Base-by-base conservation (phyloP, 2,113 vertebrate genomes). In the Scopus umbretta region DNA sequence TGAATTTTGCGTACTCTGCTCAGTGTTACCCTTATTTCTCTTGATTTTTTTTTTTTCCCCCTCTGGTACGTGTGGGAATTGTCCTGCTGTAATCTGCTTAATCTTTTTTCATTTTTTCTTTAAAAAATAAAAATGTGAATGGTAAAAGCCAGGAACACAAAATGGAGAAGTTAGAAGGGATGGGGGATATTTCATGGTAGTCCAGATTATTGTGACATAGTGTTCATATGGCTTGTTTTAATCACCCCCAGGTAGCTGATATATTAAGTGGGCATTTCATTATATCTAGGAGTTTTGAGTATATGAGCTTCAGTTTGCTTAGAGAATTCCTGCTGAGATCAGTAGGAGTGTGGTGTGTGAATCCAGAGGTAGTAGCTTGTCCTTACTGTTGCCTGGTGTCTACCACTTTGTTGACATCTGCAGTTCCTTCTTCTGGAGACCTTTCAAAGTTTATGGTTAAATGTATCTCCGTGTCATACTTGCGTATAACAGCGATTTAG, bases 81-180 rank as follows among this genome's bases (percentile, higher is more conserved):
- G 16, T 61, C 19, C 30, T 52, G 13, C 34, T 42, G 23, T 63
- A 36, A 72, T 68, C 0, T 2, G 25, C 15, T 25, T 65, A 13
- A 9, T 49, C 8, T 53, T 52, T 36, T 59, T 36, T n/a, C 7
- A 23, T n/a, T 63, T 6, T 66, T 81, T 40, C 1, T 25, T 23
- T 25, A 16, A 25, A 36, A 42, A 52, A n/a, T n/a, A n/a, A 70
- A 56, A 49, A 13, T 9, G 4, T 34, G 32, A 62, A 45, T n/a
- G n/a, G 23, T 38, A 23, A 63, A 55, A 78, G 5, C 25, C 0
- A 0, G 43, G 22, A 84, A 59, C 10, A 34, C 0, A 0, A 62
- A 76, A 34, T 34, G 30, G 22, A 26, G 22, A 81, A 11, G 6
- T 40, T 78, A 15, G 25, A 90, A 78, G 9, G 56, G 45, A 16